Percentiles rank a stretch among this genome's conserved stretches.
Conservation (phyloP, 2,797 vertebrate genomes). For the Bothrops alternatus region DNA sequence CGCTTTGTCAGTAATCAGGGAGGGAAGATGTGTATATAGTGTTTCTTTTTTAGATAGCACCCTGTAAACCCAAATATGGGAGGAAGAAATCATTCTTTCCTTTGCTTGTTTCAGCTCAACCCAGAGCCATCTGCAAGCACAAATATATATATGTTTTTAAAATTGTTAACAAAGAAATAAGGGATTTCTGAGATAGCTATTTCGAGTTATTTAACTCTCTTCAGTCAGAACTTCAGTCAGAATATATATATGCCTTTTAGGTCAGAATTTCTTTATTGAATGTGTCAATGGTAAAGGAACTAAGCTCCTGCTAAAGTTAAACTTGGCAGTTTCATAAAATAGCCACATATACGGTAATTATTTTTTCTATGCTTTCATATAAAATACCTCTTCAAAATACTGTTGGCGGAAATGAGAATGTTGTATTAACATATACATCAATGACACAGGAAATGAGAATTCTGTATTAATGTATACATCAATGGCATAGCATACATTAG, state of each 20-base stretch:
- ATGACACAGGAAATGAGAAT: background rate
- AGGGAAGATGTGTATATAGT: too few species aligned
- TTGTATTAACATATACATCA: background rate
- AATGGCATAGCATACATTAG: background rate
- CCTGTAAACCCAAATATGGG: too few species aligned
- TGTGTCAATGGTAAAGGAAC: background rate
- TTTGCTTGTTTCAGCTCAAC: too few species aligned
- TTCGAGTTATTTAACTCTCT: too few species aligned
- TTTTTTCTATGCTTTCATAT: background rate
- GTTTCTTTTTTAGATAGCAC: too few species aligned
- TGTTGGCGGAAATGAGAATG: background rate
- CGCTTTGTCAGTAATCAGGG: too few species aligned
- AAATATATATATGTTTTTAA: too few species aligned
- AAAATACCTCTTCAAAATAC: background rate
- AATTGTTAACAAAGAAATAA: too few species aligned
- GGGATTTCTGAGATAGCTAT: too few species aligned
- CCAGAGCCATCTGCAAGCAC: too few species aligned
- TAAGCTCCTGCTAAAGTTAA: background rate
- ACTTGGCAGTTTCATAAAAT: background rate
- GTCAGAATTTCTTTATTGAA: background rate
- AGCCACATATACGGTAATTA: background rate
- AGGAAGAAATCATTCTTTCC: too few species aligned
- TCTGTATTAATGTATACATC: background rate
- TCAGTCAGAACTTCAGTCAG: too few species aligned
- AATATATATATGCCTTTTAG: background rate